Evolutionary conservation across 2,888 invertebrate species (phyloP).

Genomic region (Helicoverpa assulta): DNA sequence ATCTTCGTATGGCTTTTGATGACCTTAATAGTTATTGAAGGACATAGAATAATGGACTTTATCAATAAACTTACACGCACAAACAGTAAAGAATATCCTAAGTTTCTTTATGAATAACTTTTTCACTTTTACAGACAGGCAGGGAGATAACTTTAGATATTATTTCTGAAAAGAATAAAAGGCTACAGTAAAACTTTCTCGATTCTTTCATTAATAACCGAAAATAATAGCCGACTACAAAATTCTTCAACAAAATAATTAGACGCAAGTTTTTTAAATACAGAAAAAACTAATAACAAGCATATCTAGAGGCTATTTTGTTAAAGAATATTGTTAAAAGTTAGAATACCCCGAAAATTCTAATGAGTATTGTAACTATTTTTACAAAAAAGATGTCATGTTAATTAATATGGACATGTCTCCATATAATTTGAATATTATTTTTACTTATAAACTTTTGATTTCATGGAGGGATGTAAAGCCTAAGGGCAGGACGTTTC

Average conservation of each 20-base stretch:
- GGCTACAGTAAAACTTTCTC: neutral
- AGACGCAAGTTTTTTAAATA: neutral
- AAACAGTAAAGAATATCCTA: neutral
- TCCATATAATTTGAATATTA: neutral
- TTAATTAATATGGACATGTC: neutral
- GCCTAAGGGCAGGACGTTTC: conserved; percentile 12
- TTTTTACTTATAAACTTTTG: neutral
- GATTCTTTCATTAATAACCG: neutral
- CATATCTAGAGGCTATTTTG: neutral
- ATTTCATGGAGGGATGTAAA: neutral
- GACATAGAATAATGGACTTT: neutral
- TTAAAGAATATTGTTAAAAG: conserved; percentile 14
- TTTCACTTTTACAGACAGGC: neutral
- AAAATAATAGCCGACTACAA: neutral
- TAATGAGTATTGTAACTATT: conserved; percentile 1
- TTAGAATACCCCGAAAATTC: neutral
- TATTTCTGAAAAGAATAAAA: neutral
- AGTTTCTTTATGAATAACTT: conserved; percentile 1
- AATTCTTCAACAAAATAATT: neutral
- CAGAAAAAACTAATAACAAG: neutral
- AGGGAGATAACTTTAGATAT: neutral
- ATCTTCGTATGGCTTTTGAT: too few species aligned
- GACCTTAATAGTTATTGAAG: too few species aligned
- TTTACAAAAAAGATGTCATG: neutral
- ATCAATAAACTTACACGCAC: neutral